Evolutionary conservation across 1,140 invertebrate species (phyloP).

Genomic region (Periplaneta americana): DNA sequence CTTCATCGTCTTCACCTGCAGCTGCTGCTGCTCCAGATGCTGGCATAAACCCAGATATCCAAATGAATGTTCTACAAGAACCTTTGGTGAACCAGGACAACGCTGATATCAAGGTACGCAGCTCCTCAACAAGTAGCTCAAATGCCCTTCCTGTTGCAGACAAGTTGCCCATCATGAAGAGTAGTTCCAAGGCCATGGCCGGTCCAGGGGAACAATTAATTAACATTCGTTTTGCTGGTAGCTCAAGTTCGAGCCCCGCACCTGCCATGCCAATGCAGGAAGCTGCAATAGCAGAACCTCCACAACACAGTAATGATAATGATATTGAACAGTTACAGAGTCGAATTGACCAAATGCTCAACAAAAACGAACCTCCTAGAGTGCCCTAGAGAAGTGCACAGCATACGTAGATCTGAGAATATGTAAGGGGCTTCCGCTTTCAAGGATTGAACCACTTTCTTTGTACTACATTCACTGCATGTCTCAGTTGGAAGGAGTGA

Average conservation of each 20-base stretch:
- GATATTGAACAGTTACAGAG: neutral
- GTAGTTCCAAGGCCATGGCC: neutral
- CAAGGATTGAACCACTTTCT: neutral
- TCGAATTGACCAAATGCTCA: neutral
- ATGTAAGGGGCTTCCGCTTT: neutral
- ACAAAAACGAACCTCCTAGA: neutral
- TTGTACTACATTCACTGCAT: neutral
- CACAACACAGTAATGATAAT: neutral
- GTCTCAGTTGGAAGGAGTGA: too few relatives aligned
- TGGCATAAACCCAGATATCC: neutral
- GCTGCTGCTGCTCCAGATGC: neutral
- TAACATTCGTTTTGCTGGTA: neutral
- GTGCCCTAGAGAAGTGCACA: neutral
- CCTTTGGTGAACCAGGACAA: neutral
- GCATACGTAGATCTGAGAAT: neutral
- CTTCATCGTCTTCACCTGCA: neutral
- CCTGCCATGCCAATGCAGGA: neutral
- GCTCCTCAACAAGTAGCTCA: neutral
- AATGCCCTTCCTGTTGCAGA: neutral
- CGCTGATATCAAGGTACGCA: neutral
- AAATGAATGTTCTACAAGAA: neutral
- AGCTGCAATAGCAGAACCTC: neutral
- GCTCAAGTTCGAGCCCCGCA: neutral
- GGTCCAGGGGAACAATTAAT: neutral
- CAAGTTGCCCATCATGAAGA: neutral